Evolutionary conservation across 2,888 invertebrate species (phyloP), one percentile per base, ranked within the genome.

Genomic region (Ophion obscuratus): DNA sequence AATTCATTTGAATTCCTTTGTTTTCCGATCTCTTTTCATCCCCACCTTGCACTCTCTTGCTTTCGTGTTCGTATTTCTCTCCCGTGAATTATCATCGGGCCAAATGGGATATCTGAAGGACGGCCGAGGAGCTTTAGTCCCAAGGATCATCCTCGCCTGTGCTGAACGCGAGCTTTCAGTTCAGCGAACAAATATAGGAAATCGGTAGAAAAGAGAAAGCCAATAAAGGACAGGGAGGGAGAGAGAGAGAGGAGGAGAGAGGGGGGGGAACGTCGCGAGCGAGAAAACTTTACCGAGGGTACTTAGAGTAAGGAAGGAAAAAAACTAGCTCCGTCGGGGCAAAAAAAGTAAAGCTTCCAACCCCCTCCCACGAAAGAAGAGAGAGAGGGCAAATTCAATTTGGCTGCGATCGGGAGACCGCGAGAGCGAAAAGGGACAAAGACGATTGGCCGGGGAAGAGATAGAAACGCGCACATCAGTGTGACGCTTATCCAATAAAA

Each of bases 401-500:
- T 85, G 85, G 75, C 76, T 76, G 83, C 83, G 76, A 85, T 80
- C 83, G 79, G 83, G 78, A 82, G 67, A 76, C 82, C 85, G 83
- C 67, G 53, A 53, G 53, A 47, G 66, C 24, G 62, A 80, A 85
- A 83, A 80, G 62, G 80, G 80, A 83, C 83, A 80, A 80, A 80
- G 85, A 83, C 85, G 82, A 85, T 85, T 85, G 80, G 62, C 76
- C 24, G 67, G 20, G n/a, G 57, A 40, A 40, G 66, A 73, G 64
- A 80, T 47, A 73, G 73, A 74, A 74, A 64, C 44, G 79, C 47
- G 61, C 67, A 73, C 59, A 77, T 77, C 73, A 27, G 20, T 77
- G 67, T 83, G 85, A 83, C 85, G 80, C 71, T 85, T 83, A 85
- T 85, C 76, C 83, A 76, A 85, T 85, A 83, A 85, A 66, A 70